phyloP scores from a whole-genome alignment of 2,797 vertebrate species.

The Myotis daubentonii region DNA sequence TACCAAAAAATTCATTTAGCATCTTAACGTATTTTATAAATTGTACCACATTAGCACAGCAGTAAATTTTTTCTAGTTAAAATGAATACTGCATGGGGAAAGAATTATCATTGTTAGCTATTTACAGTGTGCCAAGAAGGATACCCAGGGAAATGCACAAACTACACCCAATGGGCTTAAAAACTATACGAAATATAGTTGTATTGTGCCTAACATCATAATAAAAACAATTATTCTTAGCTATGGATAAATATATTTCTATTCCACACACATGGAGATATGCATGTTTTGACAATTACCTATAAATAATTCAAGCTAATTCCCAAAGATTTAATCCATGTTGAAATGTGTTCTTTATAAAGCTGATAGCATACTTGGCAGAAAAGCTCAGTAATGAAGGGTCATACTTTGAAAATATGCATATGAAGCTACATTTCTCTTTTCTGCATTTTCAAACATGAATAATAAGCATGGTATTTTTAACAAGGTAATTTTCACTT shows the following conservation, averaged over 20 bases:
- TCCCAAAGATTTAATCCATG: constrained; percentile 23
- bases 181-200: constrained; percentile 26
- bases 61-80: constrained; percentile 47
- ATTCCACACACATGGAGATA: background rate
- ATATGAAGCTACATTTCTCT: constrained; percentile 27
- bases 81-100: background rate
- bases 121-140: constrained; percentile 37
- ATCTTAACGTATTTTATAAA: constrained; percentile 32
- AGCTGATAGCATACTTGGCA: background rate
- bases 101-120: constrained; percentile 41
- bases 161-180: background rate
- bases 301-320: constrained; percentile 64
- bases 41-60: constrained; percentile 34
- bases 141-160: constrained; percentile 33
- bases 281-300: constrained; percentile 6
- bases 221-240: constrained; percentile 36
- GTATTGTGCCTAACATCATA: background rate
- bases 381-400: background rate
- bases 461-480: constrained; percentile 71
- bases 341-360: constrained; percentile 48
- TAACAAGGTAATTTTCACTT: constrained; percentile 61
- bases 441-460: constrained; percentile 54
- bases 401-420: constrained; percentile 17
- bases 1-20: background rate
- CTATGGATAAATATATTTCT: constrained; percentile 41